phyloP scores from a whole-genome alignment of 2,113 vertebrate species.

The Podiceps cristatus region DNA sequence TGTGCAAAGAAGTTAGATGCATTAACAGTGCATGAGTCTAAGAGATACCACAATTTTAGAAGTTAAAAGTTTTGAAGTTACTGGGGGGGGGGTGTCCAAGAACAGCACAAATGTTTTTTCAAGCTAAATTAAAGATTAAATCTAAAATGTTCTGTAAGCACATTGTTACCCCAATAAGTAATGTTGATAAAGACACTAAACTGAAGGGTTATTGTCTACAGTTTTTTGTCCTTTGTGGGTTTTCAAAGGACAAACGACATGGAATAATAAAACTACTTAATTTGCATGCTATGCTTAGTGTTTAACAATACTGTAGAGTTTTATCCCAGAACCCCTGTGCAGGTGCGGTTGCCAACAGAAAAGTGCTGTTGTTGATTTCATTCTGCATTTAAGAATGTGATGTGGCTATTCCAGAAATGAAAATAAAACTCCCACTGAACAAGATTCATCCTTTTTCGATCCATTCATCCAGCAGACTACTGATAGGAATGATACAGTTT shows the following conservation, averaged over 20 bases:
- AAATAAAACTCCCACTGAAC: neutral
- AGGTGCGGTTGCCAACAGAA: neutral
- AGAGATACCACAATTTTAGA: neutral
- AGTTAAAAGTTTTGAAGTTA: neutral
- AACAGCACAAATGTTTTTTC: neutral
- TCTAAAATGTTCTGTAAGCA: neutral
- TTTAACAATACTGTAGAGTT: neutral
- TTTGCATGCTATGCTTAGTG: neutral
- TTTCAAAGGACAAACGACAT: neutral
- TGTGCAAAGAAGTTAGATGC: neutral
- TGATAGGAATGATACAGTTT: fast-evolving
- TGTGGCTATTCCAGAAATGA: neutral
- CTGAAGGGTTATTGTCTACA: neutral
- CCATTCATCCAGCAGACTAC: neutral
- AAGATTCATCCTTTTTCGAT: neutral
- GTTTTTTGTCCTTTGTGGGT: neutral
- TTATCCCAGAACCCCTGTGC: neutral
- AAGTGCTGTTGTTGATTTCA: neutral
- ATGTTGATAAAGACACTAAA: neutral
- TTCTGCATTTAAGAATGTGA: neutral
- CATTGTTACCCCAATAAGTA: neutral
- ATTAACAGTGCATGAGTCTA: neutral
- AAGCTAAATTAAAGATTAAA: constrained; percentile 9
- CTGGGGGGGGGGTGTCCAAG: neutral
- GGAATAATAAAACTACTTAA: neutral